Percentiles rank a stretch among this genome's conserved stretches.
Evolutionary conservation across 2,797 vertebrate genomes (phyloP).

Genomic region (Falco concolor): DNA sequence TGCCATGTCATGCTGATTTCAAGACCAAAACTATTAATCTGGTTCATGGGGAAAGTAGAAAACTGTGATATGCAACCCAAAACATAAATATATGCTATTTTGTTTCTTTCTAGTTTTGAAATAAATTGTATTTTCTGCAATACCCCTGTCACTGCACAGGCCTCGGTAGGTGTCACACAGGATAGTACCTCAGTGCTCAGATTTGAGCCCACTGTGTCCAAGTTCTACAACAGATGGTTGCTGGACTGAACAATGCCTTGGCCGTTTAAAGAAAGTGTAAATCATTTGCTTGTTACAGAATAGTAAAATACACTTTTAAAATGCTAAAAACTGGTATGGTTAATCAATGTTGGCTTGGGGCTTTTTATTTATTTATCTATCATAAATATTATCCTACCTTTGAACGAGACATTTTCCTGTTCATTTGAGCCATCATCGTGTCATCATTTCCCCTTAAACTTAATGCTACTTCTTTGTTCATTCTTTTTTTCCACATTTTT

Average conservation of each 20-base stretch:
- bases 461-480: neutral
- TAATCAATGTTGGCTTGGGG: neutral
- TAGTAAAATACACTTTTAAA: neutral
- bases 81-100: neutral
- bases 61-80: neutral
- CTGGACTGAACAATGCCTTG: neutral
- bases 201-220: neutral
- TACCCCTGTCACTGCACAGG: neutral
- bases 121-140: neutral
- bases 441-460: neutral
- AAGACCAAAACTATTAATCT: neutral
- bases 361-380: neutral
- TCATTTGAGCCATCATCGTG: neutral
- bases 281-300: neutral
- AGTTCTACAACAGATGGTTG: neutral
- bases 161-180: neutral
- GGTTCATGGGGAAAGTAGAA: neutral
- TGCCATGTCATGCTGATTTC: neutral
- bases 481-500: neutral
- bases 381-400: neutral
- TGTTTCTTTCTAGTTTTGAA: neutral
- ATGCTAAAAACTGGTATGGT: neutral
- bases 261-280: neutral
- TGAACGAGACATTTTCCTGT: neutral
- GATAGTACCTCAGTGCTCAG: neutral